Evolutionary conservation across 2,113 vertebrate genomes (phyloP), one percentile per base, ranked within the genome.

Genomic region (Hippocampus comes): DNA sequence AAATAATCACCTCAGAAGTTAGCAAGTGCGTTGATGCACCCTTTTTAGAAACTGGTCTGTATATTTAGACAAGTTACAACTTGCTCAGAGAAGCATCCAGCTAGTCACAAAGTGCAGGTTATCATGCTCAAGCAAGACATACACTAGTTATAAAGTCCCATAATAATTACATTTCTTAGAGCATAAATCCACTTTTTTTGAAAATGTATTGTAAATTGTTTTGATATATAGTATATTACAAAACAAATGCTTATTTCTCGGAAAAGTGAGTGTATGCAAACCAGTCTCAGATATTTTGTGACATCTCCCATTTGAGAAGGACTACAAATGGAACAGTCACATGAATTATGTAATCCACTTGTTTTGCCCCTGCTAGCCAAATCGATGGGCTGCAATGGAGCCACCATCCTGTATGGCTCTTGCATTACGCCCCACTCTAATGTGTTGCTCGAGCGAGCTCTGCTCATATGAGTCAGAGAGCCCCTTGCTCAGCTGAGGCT

Each of bases 261-360:
- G 17, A 2, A 4, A 67, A 43, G n/a, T 27, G 10, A 56, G 49
- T 21, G 5, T 8, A 15, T 1, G 41, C n/a, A 9, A 0, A 34
- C 68, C 20, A 21, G 34, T 60, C 30, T 64, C 17, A 61, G 55
- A 34, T 48, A 43, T 69, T 21, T 46, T 73, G n/a, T 57, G 51
- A 0, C n/a, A 15, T 64, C 53, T 48, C 75, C 68, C 61, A 21
- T 75, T 57, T 43, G 43, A 74, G 17, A 48, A 4, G 27, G 23
- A 25, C 67, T 65, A 18, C 77, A 80, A 85, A 84, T 83, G 77
- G 67, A 87, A 2, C 61, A 25, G 56, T 73, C 74, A 59, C 84
- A 85, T 87, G 78, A 85, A 87, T 90, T 87, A 90, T 87, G 87
- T 88, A 88, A 90, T 87, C 83, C 78, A 71, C 49, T 84, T 82